These are phyloP conservation scores for Andrena bicolor DNA, from an alignment of 2,888 invertebrate species.

Conservation along the genomic window DNA sequence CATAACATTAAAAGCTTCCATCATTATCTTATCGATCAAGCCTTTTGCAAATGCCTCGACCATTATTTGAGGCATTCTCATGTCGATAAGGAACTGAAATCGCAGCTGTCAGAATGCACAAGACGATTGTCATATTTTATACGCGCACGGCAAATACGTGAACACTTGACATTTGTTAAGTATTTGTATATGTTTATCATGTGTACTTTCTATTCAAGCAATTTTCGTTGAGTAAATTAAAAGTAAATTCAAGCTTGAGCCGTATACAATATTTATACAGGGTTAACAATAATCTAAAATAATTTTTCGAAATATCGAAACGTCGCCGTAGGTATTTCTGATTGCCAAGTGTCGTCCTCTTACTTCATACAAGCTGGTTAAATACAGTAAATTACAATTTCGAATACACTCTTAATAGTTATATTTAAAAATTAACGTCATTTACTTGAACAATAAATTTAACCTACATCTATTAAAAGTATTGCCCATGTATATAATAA, in stretches of 20 bases:
- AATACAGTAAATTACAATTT: neutral
- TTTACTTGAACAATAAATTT: neutral
- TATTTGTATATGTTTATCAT: neutral
- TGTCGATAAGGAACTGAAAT: conserved; percentile 44
- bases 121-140: conserved; percentile 59
- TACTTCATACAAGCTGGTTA: neutral
- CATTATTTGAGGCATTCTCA: conserved; percentile 69
- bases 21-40: conserved; percentile 73
- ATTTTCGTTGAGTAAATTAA: neutral
- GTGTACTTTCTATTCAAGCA: neutral
- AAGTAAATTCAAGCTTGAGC: conserved; percentile 1
- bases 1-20: conserved; percentile 70
- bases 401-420: neutral
- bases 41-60: conserved; percentile 72
- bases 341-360: neutral
- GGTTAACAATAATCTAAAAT: conserved; percentile 5
- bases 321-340: neutral
- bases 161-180: conserved; percentile 18
- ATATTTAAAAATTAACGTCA: neutral
- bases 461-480: neutral
- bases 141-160: conserved; percentile 20
- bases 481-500: neutral
- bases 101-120: conserved; percentile 17
- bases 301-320: neutral
- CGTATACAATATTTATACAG: neutral